Evolutionary conservation across 2,113 vertebrate species (phyloP), one percentile per base, ranked within the genome.

Genomic region (Alexandromys fortis): DNA sequence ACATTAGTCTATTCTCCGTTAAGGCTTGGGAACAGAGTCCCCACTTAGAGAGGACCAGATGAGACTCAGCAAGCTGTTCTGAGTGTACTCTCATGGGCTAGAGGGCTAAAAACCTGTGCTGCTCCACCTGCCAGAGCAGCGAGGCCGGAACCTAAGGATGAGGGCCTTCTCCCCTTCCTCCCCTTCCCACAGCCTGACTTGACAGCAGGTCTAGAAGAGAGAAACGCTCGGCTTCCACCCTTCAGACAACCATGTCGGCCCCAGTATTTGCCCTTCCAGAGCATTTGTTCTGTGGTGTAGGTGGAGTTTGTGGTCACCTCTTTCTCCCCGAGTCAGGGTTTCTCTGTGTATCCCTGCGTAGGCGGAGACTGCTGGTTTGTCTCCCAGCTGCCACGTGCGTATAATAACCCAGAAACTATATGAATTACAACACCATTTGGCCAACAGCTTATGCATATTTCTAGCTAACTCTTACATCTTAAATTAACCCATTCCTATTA

Each of bases 231-330:
- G 8, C 38, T 87, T 47, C 76, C 91, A 21, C 0, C 47, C 26
- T 26, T 35, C 58, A 33, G 35, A 67, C n/a, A 10, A 21, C 0
- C 0, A 4, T 12, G 2, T 0, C 45, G 6, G 77, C 52, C 76
- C 49, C 3, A 30, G 0, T 5, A 4, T 83, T 76, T 28, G 38
- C 8, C 8, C 42, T 19, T 77, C n/a, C 14, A 52, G 55, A 16
- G 76, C 13, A 42, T 38, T 26, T 47, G 58, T 94, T 83, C 79
- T 81, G 38, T 24, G 42, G 7, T 24, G 7, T n/a, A 7, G 38
- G 38, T 30, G 0, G 3, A 33, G 76, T 35, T 70, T 33, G 30
- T 26, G 24, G 49, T 42, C 16, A 3, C 3, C 4, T 33, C 77
- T 11, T 9, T 77, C 45, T 12, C 33, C 33, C 17, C 8, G 35